Evolutionary conservation across 2,797 vertebrate genomes (phyloP).

Genomic region (Xerus rutilus): DNA sequence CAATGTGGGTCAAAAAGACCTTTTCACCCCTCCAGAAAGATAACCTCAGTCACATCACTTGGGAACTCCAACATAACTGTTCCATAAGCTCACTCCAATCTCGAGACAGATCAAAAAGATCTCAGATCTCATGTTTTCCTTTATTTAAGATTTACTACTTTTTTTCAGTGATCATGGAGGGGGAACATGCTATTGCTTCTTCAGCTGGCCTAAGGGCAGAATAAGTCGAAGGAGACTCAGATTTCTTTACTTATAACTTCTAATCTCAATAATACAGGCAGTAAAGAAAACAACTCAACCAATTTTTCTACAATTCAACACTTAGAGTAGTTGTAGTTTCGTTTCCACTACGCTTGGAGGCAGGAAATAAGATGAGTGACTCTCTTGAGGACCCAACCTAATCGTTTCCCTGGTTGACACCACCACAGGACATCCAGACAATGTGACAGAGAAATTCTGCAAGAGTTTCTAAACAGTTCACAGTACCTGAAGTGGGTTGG

Average conservation of each 20-base stretch:
- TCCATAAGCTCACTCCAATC: constrained; percentile 45
- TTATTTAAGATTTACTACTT: constrained; percentile 60
- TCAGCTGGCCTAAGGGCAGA: neutral
- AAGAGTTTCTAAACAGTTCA: neutral
- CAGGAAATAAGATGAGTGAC: neutral
- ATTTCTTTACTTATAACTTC: constrained; percentile 35
- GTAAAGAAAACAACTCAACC: neutral
- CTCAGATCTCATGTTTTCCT: constrained; percentile 47
- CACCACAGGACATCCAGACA: neutral
- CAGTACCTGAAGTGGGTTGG: neutral
- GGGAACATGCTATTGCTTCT: neutral
- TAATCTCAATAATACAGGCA: constrained; percentile 38
- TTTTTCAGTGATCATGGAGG: constrained; percentile 48
- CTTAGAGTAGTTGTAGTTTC: neutral
- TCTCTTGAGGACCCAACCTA: neutral
- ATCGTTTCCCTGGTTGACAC: constrained; percentile 32
- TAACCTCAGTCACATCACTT: constrained; percentile 15
- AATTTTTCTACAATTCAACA: neutral
- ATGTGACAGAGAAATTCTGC: neutral
- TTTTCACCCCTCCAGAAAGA: constrained; percentile 48
- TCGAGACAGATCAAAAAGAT: constrained; percentile 58
- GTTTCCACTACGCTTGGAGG: neutral
- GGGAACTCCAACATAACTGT: constrained; percentile 32
- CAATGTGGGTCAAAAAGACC: neutral
- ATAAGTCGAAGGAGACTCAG: neutral